These are phyloP conservation scores for Glaucidium brasilianum DNA, from an alignment of 2,113 vertebrate species.

Conservation along the genomic window DNA sequence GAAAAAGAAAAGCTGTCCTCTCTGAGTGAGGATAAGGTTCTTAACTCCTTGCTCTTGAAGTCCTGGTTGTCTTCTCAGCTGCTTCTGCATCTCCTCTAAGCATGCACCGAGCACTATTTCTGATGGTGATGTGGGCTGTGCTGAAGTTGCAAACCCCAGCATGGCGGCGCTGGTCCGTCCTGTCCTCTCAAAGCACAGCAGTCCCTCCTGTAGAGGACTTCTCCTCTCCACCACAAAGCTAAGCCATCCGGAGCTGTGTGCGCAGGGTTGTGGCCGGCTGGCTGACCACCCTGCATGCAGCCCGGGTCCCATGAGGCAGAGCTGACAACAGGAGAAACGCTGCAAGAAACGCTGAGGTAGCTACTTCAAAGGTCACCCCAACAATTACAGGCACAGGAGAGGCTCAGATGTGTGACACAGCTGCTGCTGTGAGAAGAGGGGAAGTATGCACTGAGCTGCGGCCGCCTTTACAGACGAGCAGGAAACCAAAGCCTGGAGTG, in stretches of 20 bases:
- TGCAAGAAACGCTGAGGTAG: not conserved
- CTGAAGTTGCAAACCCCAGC: not conserved
- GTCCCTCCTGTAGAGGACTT: not conserved
- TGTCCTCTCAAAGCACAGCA: not conserved
- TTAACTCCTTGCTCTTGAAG: not conserved
- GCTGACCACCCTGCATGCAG: accelerated
- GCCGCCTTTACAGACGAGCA: not conserved
- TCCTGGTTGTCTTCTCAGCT: not conserved
- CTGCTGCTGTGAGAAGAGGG: not conserved
- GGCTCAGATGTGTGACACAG: not conserved
- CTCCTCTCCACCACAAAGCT: not conserved
- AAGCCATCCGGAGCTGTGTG: accelerated
- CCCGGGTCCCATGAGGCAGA: accelerated
- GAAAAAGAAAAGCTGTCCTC: not conserved
- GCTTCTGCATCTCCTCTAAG: not conserved
- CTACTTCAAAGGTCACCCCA: not conserved
- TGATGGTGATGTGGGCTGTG: accelerated
- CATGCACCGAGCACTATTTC: not conserved
- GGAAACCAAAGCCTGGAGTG: not conserved
- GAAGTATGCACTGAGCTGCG: not conserved
- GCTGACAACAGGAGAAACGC: not conserved
- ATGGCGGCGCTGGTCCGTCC: accelerated
- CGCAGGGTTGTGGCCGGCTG: accelerated
- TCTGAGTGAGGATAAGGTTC: not conserved
- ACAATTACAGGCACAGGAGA: accelerated